Evolutionary conservation across 2,888 invertebrate species (phyloP), one percentile per base, ranked within the genome.

Genomic region (Caenorhabditis drosophilae): DNA sequence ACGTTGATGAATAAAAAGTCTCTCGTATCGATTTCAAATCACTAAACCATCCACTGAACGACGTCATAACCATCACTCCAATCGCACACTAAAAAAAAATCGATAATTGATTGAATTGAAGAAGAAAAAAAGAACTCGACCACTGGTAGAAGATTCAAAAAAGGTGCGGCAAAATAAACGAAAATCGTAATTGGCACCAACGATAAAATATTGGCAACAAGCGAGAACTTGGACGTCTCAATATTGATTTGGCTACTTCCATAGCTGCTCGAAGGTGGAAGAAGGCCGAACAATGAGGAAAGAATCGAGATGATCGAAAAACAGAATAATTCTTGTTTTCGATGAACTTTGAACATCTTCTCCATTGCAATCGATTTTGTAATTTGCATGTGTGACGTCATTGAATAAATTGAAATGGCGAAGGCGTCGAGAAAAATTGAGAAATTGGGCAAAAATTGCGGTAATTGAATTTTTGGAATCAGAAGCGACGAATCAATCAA

Each of bases 291-390:
- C 4, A 58, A 26, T 3, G 64, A 60, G 11, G 67, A 58, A 15
- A 66, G 11, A n/a, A 73, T 44, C 0, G 70, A 70, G 38, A 64
- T 58, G 6, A 73, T 36, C 0, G 70, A 70, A 50, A 73, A 66
- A 25, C 64, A 67, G 26, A 73, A 26, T 11, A 69, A 53, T 27
- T 72, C 71, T 55, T 73, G 73, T 27, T 73, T 73, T 20, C 68
- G 38, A 27, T 67, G 57, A 16, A 73, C 67, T 50, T 63, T 67
- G 31, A 71, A 63, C 67, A 61, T 69, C 38, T 71, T 73, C 46
- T 67, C 66, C 27, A 56, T 53, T 16, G 66, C 63, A 18, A 73
- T 70, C 0, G 54, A 56, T 26, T 54, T 67, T 20, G 68, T 50
- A 6, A 67, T 71, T 18, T 61, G 52, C 51, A 64, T 55, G 46